These are phyloP conservation scores for Microcebus ravelobensis DNA, from an alignment of 2,113 vertebrate species.

Conservation along the genomic window DNA sequence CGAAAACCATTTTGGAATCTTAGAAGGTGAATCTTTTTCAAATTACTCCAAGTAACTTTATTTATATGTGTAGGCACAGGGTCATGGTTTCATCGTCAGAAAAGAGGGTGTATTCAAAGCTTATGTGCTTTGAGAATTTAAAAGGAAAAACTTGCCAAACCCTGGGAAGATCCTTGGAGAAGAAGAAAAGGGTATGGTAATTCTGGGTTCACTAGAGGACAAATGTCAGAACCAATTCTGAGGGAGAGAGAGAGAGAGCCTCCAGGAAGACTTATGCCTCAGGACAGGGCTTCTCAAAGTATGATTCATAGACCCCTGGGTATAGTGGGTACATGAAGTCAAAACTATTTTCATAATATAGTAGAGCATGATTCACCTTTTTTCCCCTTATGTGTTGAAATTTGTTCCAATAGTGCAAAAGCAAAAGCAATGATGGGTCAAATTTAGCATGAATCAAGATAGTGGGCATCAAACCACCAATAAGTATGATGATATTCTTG, in stretches of 20 bases:
- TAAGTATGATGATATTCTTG: background rate
- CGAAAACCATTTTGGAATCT: background rate
- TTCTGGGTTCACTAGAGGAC: background rate
- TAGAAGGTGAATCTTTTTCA: background rate
- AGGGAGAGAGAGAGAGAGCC: background rate
- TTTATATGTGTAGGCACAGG: background rate
- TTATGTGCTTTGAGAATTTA: background rate
- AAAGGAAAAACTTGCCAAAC: background rate
- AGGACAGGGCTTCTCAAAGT: background rate
- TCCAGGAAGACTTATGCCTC: background rate
- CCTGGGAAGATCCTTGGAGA: background rate
- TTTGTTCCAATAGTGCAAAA: background rate
- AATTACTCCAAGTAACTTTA: slow-evolving; percentile 4
- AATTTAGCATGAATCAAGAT: background rate
- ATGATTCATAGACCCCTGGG: background rate
- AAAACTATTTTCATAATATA: slow-evolving; percentile 27
- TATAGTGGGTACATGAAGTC: background rate
- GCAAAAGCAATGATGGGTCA: background rate
- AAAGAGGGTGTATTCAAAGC: background rate
- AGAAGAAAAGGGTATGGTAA: background rate
- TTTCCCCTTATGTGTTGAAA: background rate
- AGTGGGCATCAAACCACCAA: background rate
- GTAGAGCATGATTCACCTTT: background rate
- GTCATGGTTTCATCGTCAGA: background rate
- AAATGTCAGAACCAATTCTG: background rate